Base-by-base conservation (phyloP, 2,888 invertebrate species). In the Temnothorax rugatulus region DNA sequence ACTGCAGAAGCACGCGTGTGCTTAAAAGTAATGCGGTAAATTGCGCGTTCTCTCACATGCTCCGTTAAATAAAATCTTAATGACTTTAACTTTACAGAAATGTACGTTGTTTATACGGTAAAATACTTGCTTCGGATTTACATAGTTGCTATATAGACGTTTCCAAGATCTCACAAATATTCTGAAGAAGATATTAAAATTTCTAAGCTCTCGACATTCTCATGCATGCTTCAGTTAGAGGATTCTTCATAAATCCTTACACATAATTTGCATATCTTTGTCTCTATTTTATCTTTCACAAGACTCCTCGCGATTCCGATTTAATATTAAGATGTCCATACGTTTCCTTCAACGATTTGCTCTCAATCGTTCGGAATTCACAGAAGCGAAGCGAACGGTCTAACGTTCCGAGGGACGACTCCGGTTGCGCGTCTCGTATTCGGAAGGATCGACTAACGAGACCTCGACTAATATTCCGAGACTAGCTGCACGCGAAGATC, bases 401-500 rank as follows among this genome's bases (percentile, higher is more conserved):
- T 57, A 34, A 47, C 34, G 71, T 71, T 79, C 34, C 59, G 47
- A 59, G 47, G 47, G 25, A 47, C 44, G 59, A 73, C 44, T 71
- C 71, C 21, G 59, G 3, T 59, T 59, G 59, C 50, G 52, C 71
- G 73, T 81, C 73, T 81, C 73, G 69, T 54, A 79, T 71, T 79
- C 76, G 34, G 47, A 15, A 21, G 25, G 52, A 54, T 64, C 77
- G 41, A n/a, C 57, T 73, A 57, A 71, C 79, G 59, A 59, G 79
- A 59, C 25, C 25, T 18, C 57, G 71, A 57, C 73, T 81, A 59
- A 59, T 59, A 73, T 73, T 81, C 79, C 34, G 73, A 9, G 71
- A 71, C 79, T 77, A 29, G 75, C 21, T 68, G 68, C 68, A 52
- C 68, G 52, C 38, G 71, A 15, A 18, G 73, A 81, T 81, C 79